Base-by-base conservation (phyloP, 2,888 invertebrate genomes). In the Spisula subtruncata region DNA sequence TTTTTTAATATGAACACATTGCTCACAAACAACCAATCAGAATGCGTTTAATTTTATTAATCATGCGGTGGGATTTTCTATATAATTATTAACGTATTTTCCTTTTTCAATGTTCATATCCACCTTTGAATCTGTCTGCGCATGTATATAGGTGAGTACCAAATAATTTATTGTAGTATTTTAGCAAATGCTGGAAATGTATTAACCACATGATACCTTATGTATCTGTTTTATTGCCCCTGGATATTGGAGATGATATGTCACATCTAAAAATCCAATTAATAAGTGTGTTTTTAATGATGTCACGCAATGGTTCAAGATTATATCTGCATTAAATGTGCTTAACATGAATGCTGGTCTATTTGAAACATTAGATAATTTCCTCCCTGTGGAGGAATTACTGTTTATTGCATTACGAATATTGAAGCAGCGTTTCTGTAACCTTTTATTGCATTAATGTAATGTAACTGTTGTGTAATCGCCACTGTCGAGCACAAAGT, bases 101-200 rank as follows among this genome's bases (percentile, higher is more conserved):
- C 60, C n/a, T 60, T 66, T 66, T 66, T 25, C 25, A 10, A 25
- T 66, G 14, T 66, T 66, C 60, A 66, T 66, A 66, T 66, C 10
- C 25, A 20, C 25, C n/a, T n/a, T 6, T 25, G 25, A 25, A 12
- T 6, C 60, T 66, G 25, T 10, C 5, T 4, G 8, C n/a, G 60
- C 25, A n/a, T 66, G 8, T 66, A 25, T 12, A 66, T 66, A 66
- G 60, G 60, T 66, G 60, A 66, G 60, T 66, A 66, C 60, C n/a
- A 56, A 25, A 10, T n/a, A n/a, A 60, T 60, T n/a, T 51, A 51
- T 8, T 48, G 12, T 8, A 51, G 51, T 16, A 51, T 51, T 51
- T 51, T 12, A 51, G 51, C 4, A 51, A 8, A 10, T 51, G 51
- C 14, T 12, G 14, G 16, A 51, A 51, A 51, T 51, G 51, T 51